Base-by-base conservation (phyloP, 2,113 vertebrate species). In the Addax nasomaculatus region DNA sequence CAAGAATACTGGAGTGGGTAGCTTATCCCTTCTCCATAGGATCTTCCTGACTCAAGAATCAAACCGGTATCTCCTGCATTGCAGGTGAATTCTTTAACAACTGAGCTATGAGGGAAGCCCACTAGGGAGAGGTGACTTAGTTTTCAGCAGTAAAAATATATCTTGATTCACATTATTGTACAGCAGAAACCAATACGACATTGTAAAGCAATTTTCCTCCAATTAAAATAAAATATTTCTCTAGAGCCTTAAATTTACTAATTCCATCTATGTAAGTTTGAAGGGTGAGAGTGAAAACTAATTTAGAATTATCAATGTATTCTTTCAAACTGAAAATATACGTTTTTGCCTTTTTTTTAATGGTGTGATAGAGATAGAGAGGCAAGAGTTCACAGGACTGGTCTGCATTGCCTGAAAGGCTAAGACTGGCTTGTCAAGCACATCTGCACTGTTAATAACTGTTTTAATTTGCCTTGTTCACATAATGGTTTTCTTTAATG, bases 401-500 rank as follows among this genome's bases (percentile, higher is more conserved):
- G 60, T 90, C 90, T 93, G 73, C 27, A 94, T 80, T 93, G 81
- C 45, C 51, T 17, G 57, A 79, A 86, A 95, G 19, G 27, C 30
- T 81, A 39, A 47, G 33, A 47, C 43, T 67, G 25, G 25, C n/a
- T 79, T 89, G 55, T 73, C 78, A 88, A 80, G 80, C 29, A 55
- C 27, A 92, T 93, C 15, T 95, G 25, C 76, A 89, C 85, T 94
- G 55, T 36, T 97, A 98, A 94, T 91, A 78, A 89, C 60, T 67
- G 4, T 90, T 95, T 93, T 43, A 95, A 29, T 89, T 97, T 86
- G 19, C 92, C 70, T 96, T 94, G 33, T 95, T 95, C 90, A 95
- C n/a, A 43, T 95, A 95, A 94, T 94, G 55, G 2, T 58, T 95
- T 97, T 97, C 90, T 92, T 53, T 97, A 90, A 87, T 93, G 58